Conservation (phyloP, 2,888 invertebrate species). For the Leucoptera coffeella region DNA sequence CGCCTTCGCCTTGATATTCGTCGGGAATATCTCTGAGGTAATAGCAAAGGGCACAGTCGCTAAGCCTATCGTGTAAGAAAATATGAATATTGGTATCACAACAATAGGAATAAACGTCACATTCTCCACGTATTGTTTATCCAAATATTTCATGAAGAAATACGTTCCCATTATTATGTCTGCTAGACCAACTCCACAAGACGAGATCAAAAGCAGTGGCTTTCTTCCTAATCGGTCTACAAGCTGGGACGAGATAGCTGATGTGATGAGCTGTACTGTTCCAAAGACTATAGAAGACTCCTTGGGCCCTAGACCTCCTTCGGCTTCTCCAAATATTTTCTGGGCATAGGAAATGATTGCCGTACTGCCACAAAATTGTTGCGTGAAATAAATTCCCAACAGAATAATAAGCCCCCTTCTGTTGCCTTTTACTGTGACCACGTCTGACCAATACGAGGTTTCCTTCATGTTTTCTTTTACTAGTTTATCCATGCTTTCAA, state of each 20-base stretch:
- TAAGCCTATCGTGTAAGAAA: conserved; percentile 56
- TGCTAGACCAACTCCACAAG: conserved; percentile 45
- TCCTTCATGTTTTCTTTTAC: conserved; percentile 49
- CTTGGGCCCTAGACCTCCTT: conserved; percentile 34
- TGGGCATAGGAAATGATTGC: conserved; percentile 54
- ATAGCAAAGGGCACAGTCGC: conserved; percentile 59
- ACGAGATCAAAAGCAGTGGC: conserved; percentile 53
- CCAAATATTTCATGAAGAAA: conserved; percentile 44
- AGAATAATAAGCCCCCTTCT: conserved; percentile 54
- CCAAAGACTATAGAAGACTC: conserved; percentile 50
- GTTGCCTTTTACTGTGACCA: conserved; percentile 38
- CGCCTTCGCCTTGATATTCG: conserved; percentile 58
- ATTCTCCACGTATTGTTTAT: conserved; percentile 31
- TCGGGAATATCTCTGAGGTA: conserved; percentile 59
- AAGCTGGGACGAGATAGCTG: conserved; percentile 48
- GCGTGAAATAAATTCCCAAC: conserved; percentile 53
- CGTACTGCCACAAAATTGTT: conserved; percentile 58
- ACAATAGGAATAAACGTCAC: conserved; percentile 52
- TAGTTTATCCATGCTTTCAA: conserved; percentile 44
- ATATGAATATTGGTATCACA: conserved; percentile 55
- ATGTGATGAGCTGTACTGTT: conserved; percentile 45
- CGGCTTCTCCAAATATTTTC: conserved; percentile 54
- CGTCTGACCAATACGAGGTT: conserved; percentile 37
- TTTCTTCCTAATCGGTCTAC: conserved; percentile 59
- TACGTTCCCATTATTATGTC: conserved; percentile 49